Evolutionary conservation across 2,888 invertebrate genomes (phyloP).

Genomic region (Ichneumoninae sp.): DNA sequence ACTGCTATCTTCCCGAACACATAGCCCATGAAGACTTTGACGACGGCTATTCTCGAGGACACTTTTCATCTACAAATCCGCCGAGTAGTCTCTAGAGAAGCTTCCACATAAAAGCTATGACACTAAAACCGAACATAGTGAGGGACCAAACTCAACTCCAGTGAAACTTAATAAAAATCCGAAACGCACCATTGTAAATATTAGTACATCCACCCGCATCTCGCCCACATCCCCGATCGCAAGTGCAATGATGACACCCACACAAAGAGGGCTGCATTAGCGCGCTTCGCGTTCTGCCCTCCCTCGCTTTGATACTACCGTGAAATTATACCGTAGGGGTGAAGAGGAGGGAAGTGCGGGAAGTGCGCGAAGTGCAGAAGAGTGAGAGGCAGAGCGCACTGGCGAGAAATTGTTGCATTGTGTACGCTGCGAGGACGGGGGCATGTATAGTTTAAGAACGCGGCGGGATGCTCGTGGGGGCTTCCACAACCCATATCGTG

Average conservation of each 20-base stretch:
- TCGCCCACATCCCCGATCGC: conserved; percentile 15
- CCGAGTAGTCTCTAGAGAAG: neutral
- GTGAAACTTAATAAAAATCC: neutral
- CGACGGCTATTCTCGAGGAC: neutral
- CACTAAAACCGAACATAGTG: neutral
- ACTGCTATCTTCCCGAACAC: too few species aligned
- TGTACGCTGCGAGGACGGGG: neutral
- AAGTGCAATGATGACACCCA: neutral
- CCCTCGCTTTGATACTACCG: conserved; percentile 45
- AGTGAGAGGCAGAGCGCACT: conserved; percentile 7
- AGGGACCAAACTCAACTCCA: neutral
- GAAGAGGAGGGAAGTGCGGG: conserved; percentile 17
- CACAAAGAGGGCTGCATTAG: conserved; percentile 29
- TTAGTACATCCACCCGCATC: conserved; percentile 16
- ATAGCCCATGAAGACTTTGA: too few species aligned
- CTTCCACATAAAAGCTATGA: neutral
- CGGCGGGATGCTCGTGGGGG: conserved; percentile 18
- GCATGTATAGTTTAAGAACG: conserved; percentile 46
- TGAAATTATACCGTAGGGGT: conserved; percentile 39
- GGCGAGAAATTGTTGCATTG: conserved; percentile 37
- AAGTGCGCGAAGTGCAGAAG: conserved; percentile 25
- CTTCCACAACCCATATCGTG: conserved; percentile 20
- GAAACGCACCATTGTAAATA: neutral
- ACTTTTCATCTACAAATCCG: neutral
- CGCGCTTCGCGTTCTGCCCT: conserved; percentile 27